Evolutionary conservation across 2,797 vertebrate species (phyloP), one percentile per base, ranked within the genome.

Genomic region (Tenualosa thibaudeaui): DNA sequence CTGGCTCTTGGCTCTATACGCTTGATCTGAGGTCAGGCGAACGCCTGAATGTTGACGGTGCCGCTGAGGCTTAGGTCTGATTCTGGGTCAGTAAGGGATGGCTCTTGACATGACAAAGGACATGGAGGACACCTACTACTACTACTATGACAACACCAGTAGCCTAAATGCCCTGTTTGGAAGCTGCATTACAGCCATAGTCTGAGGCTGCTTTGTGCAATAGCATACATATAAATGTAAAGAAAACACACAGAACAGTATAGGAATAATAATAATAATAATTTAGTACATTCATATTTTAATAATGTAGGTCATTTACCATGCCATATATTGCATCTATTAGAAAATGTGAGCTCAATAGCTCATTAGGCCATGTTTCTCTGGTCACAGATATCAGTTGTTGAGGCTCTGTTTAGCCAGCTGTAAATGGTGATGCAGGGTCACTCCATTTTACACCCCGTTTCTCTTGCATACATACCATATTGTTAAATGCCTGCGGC

Each of bases 71-170:
- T 75, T 75, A 75, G 68, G 37, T 40, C 31, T 75, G 68, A 75
- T 75, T 75, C 68, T 75, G 37, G 68, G 68, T 75, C 68, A 75
- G 68, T 19, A 75, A 75, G 68, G 68, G 68, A 75, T 75, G 68
- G 68, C 68, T 75, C 15, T 75, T 75, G 68, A 75, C 68, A 75
- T 75, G 68, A 43, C 68, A 19, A 13, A 75, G 15, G 68, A 75
- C 12, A 5, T 19, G 68, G 68, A 75, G 58, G n/a, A 62, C 58
- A 62, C 58, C 58, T 62, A 0, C 68, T 75, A 43, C 37, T 75
- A 43, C 37, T 75, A 75, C 68, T 6, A 43, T 17, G 4, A 75
- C 68, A 17, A 43, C 68, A 43, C 37, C 15, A 75, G 37, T 75
- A 37, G 58, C 58, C 58, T 62, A 62, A 62, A 62, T 62, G 58